Conservation (phyloP, 2,888 invertebrate genomes). For the Athrips mouffetella region DNA sequence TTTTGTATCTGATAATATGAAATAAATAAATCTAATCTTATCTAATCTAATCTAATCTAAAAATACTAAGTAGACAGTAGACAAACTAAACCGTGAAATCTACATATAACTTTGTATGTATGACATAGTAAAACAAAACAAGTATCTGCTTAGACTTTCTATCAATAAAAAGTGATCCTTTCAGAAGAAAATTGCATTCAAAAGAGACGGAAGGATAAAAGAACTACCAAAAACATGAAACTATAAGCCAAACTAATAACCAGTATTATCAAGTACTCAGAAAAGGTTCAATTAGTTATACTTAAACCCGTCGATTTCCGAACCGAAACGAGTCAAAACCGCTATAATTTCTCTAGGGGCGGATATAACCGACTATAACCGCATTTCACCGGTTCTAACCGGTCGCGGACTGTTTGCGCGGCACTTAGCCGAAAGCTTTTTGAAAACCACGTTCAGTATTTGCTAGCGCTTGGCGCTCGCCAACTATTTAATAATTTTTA, state of each 20-base stretch:
- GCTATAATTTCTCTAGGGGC: not conserved
- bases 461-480: conserved; percentile 23
- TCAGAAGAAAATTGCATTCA: too few relatives aligned
- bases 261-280: not conserved
- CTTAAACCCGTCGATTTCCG: not conserved
- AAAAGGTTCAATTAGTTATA: not conserved
- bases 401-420: not conserved
- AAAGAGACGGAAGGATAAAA: too few relatives aligned
- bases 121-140: too few relatives aligned
- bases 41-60: too few relatives aligned
- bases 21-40: too few relatives aligned
- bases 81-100: too few relatives aligned
- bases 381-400: conserved; percentile 1
- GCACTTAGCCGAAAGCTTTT: conserved; percentile 23
- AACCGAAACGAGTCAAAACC: conserved; percentile 16
- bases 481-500: not conserved
- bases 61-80: too few relatives aligned
- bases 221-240: too few relatives aligned
- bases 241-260: not conserved
- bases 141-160: too few relatives aligned
- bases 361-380: not conserved
- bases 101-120: too few relatives aligned
- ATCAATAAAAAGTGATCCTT: too few relatives aligned
- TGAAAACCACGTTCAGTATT: conserved; percentile 24
- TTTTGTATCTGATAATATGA: too few relatives aligned